Evolutionary conservation across 2,888 invertebrate species (phyloP), one percentile per base, ranked within the genome.

Genomic region (Ditula angustiorana): DNA sequence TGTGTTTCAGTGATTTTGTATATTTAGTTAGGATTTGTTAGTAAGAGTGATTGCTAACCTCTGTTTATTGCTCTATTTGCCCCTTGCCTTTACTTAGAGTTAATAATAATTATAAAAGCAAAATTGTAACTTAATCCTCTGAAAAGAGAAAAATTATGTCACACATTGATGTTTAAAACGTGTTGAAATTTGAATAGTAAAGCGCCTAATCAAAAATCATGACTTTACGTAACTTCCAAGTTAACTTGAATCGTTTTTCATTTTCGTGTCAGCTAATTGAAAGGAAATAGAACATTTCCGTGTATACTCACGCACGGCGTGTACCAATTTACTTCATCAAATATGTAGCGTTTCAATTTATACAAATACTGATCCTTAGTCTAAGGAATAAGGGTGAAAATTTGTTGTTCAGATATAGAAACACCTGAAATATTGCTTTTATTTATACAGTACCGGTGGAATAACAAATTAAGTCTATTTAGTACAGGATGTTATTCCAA

Each of bases 281-380:
- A 58, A 63, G 63, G 63, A 63, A 63, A 58, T 58, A 35, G 52
- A 33, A 57, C 52, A 33, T 63, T 63, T 63, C 58, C 57, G 50
- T 33, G 23, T 41, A 16, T 30, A 53, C 35, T 53, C 55, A 63
- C 63, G 50, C 44, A 58, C 52, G 30, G 16, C 49, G 56, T 50
- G 50, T 53, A 19, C 19, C 28, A 35, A 28, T 62, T 41, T 26
- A 21, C 16, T 24, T 58, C 57, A 58, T 58, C 44, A 52, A 58
- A 63, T 58, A 58, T 63, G 30, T 44, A 62, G 1, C n/a, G 23
- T 21, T 13, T 4, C 0, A 5, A 41, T 13, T 49, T 41, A 11
- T 5, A 19, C 55, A 11, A 56, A 47, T 13, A 30, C 26, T 5
- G 5, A 5, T 24, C 49, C 19, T 57, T 13, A n/a, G 16, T 8